Evolutionary conservation across 1,140 invertebrate genomes (phyloP), one percentile per base, ranked within the genome.

Genomic region (Diorhabda sublineata): DNA sequence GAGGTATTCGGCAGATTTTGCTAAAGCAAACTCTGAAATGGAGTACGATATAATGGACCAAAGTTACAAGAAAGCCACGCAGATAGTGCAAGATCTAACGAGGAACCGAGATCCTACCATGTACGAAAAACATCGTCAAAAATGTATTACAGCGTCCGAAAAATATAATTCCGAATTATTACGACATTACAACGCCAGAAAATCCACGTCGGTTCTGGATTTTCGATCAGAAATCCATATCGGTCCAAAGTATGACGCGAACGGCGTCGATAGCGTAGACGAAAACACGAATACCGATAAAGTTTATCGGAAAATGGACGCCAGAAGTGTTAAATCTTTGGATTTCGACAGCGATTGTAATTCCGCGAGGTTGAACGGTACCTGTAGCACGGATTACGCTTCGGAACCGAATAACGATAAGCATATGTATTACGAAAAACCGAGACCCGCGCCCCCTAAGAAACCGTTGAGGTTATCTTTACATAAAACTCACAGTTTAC

Each of bases 401-500:
- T 87, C 87, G 0, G 88, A 89, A 74, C 83, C 82, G 42, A 80
- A 82, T 59, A 82, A 83, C 63, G 81, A 83, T 66, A 83, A 83
- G 71, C 82, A 81, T 59, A 85, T 85, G 74, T 70, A 74, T 56
- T 64, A 70, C 26, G 41, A 62, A 75, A 84, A 71, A 74, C 77
- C 85, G 80, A 74, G 83, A 83, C 92, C 92, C 3, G 88, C 88
- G 11, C 92, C 93, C 3, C 93, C 93, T 11, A 90, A 92, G 75
- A 95, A 95, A 77, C 93, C 93, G 0, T 75, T 94, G 2, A 83
- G 93, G 4, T 79, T 95, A 3, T 94, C 92, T 1, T 80, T 95
- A 2, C 92, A 94, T 76, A 87, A 92, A 72, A 91, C 92, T 0
- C 86, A 89, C 6, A 94, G 92, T 81, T 84, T 93, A 26, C 92